These are phyloP conservation scores for Oryzias dopingdopingensis DNA, from an alignment of 2,797 vertebrate species.

Conservation along the genomic window DNA sequence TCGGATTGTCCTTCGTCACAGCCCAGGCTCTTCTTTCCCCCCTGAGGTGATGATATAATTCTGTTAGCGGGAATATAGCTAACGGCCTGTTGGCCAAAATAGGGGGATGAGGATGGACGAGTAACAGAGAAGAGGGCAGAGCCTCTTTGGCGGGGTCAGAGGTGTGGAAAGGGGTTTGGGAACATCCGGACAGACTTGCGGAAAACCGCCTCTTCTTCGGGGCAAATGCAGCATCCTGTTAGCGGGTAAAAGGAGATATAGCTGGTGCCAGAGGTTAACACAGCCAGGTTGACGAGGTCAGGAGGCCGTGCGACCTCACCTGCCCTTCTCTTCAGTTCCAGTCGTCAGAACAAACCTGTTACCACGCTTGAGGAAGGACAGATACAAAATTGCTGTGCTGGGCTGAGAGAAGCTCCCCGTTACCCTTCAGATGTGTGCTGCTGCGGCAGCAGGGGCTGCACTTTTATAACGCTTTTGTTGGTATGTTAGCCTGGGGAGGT, in stretches of 20 bases:
- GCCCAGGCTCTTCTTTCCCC: conserved; percentile 39
- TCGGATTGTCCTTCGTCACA: conserved; percentile 40
- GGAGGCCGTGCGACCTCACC: conserved; percentile 56
- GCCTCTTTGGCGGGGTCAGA: conserved; percentile 50
- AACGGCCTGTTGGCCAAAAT: conserved; percentile 23
- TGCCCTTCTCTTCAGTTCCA: conserved; percentile 63
- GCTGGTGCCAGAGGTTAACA: conserved; percentile 68
- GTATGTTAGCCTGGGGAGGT: conserved; percentile 30
- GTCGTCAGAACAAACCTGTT: conserved; percentile 72
- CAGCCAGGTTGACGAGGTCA: conserved; percentile 55
- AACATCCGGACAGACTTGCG: conserved; percentile 63
- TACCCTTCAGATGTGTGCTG: conserved; percentile 25
- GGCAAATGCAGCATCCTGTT: conserved; percentile 66
- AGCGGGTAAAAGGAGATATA: conserved; percentile 54
- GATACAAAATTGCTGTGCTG: conserved; percentile 34
- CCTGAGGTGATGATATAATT: conserved; percentile 57
- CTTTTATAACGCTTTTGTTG: conserved; percentile 27
- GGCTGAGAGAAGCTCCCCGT: conserved; percentile 33
- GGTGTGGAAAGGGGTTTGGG: conserved; percentile 56
- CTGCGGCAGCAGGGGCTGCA: conserved; percentile 24
- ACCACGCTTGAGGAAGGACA: conserved; percentile 46
- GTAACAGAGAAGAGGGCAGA: conserved; percentile 27
- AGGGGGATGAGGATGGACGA: conserved; percentile 38
- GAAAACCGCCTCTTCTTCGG: conserved; percentile 50
- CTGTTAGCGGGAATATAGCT: conserved; percentile 57